These are phyloP conservation scores for Creontiades dilutus DNA, from an alignment of 2,888 invertebrate species.

Conservation along the genomic window DNA sequence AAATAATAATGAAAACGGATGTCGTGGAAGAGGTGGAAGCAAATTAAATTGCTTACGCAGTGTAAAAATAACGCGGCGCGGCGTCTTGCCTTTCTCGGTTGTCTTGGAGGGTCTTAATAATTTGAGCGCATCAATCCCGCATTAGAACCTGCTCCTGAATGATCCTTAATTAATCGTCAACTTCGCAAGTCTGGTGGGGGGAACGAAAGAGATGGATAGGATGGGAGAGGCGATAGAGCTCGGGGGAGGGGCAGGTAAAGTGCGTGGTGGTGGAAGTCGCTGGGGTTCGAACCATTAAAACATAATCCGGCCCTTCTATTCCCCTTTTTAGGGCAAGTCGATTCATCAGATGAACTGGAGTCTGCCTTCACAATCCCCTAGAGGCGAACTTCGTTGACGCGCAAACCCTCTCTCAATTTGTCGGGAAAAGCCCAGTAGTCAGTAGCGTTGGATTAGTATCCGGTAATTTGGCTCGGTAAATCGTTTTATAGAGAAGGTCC, in stretches of 20 bases:
- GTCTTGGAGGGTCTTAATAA: neutral
- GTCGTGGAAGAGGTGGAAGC: neutral
- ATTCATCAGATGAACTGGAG: constrained; percentile 29
- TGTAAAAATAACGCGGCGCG: neutral
- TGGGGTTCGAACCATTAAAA: constrained; percentile 25
- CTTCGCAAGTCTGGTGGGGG: neutral
- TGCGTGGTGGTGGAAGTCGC: neutral
- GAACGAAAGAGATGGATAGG: neutral
- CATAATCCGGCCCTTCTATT: constrained; percentile 24
- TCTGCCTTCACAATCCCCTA: constrained; percentile 30
- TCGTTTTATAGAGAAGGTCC: neutral
- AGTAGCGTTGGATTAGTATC: constrained; percentile 10
- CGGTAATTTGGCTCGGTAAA: neutral
- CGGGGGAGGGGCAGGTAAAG: too few species aligned
- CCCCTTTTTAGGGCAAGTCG: constrained; percentile 26
- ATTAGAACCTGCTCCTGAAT: constrained; percentile 31
- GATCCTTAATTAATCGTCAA: constrained; percentile 35
- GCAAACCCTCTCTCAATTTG: constrained; percentile 35
- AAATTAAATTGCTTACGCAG: neutral
- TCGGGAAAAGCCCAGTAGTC: constrained; percentile 13
- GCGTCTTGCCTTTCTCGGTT: neutral
- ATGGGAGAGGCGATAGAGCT: too few species aligned
- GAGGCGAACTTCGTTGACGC: constrained; percentile 35
- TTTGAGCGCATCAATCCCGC: constrained; percentile 35
- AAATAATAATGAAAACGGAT: constrained; percentile 13